These are phyloP conservation scores for Thrips palmi DNA, from an alignment of 1,140 invertebrate genomes.

Conservation along the genomic window DNA sequence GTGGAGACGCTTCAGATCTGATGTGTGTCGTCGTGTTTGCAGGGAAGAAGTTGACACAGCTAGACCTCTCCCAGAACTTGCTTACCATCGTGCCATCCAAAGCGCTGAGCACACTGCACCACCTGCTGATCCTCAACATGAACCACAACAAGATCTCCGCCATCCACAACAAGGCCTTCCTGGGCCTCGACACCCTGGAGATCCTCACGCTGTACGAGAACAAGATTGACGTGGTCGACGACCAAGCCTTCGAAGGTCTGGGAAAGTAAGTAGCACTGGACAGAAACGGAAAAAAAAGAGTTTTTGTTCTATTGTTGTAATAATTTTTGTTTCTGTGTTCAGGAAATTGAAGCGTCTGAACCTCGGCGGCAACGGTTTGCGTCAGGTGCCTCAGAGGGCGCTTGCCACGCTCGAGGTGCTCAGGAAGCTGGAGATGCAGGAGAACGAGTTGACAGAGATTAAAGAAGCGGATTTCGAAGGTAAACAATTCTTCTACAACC, in stretches of 20 bases:
- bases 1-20: not conserved
- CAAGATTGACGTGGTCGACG: slow-evolving; percentile 54
- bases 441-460: slow-evolving; percentile 60
- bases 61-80: slow-evolving; percentile 66
- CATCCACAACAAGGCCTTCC: slow-evolving; percentile 58
- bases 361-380: slow-evolving; percentile 65
- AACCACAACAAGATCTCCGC: slow-evolving; percentile 71
- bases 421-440: slow-evolving; percentile 71
- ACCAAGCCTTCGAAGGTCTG: slow-evolving; percentile 62
- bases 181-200: slow-evolving; percentile 65
- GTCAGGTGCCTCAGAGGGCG: slow-evolving; percentile 52
- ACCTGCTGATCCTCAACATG: slow-evolving; percentile 69
- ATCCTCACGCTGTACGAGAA: slow-evolving; percentile 79
- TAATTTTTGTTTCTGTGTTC: slow-evolving; percentile 21
- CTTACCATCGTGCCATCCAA: slow-evolving; percentile 55
- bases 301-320: not conserved
- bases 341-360: slow-evolving; percentile 71
- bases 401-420: slow-evolving; percentile 55
- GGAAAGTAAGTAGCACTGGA: slow-evolving; percentile 46
- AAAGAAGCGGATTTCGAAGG: slow-evolving; percentile 67
- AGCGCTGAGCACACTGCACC: slow-evolving; percentile 58
- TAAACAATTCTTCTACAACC: slow-evolving; percentile 21
- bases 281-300: not conserved
- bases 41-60: slow-evolving; percentile 64
- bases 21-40: slow-evolving; percentile 17